Evolutionary conservation across 2,797 vertebrate species (phyloP).

Genomic region (Gadopsis marmoratus): DNA sequence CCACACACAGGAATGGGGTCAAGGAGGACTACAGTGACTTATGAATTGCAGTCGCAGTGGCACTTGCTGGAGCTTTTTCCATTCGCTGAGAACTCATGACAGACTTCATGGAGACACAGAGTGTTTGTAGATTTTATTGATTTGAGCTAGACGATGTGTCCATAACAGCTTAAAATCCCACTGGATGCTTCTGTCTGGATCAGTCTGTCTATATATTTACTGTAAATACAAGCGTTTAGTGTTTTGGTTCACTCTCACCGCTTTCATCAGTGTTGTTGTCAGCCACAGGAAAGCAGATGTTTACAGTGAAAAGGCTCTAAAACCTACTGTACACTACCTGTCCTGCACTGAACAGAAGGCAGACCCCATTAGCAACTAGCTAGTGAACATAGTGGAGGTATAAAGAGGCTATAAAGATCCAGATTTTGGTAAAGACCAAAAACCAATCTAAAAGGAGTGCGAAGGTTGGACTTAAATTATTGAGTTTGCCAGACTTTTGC

Average conservation of each 20-base stretch:
- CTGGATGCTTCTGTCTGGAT: neutral
- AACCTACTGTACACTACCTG: neutral
- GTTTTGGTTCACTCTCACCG: too few relatives aligned
- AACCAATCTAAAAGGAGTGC: neutral
- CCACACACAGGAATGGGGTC: constrained; percentile 38
- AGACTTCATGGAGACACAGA: constrained; percentile 26
- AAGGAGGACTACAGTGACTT: constrained; percentile 29
- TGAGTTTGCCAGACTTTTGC: neutral
- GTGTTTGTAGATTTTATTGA: neutral
- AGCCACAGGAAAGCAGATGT: neutral
- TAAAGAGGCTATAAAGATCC: neutral
- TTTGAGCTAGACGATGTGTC: neutral
- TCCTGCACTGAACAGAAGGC: neutral
- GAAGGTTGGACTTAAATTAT: neutral
- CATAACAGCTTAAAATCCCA: neutral
- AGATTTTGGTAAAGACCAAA: neutral
- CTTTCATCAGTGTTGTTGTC: too few relatives aligned
- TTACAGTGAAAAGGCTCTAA: neutral
- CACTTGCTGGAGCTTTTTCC: constrained; percentile 20
- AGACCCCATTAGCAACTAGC: neutral
- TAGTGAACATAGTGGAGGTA: neutral
- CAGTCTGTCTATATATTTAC: constrained; percentile 3
- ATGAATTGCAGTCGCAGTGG: constrained; percentile 12
- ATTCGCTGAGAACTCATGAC: neutral
- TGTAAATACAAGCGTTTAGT: neutral